These are phyloP conservation scores for Drosophila baimaii DNA, from an alignment of 1,140 invertebrate species.

Conservation along the genomic window DNA sequence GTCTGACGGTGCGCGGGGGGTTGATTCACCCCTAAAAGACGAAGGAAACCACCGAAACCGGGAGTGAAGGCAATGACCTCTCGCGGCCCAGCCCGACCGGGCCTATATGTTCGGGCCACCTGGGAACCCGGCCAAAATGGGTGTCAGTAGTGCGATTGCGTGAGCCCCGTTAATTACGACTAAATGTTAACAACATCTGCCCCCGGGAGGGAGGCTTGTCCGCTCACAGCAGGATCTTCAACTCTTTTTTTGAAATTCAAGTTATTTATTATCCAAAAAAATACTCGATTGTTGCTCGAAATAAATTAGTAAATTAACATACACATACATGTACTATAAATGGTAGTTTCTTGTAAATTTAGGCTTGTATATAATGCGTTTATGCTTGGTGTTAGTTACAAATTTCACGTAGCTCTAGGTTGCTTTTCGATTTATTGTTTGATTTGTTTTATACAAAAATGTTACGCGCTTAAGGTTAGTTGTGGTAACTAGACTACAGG, in stretches of 20 bases:
- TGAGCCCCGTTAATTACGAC: slow-evolving; percentile 67
- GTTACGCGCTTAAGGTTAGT: slow-evolving; percentile 61
- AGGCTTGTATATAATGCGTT: slow-evolving; percentile 56
- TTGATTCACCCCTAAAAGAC: slow-evolving; percentile 44
- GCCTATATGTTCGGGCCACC: slow-evolving; percentile 27
- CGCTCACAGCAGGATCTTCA: slow-evolving; percentile 3
- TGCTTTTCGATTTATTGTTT: slow-evolving; percentile 52
- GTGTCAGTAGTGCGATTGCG: slow-evolving; percentile 54
- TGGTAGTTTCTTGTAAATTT: slow-evolving; percentile 48
- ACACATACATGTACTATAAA: slow-evolving; percentile 24
- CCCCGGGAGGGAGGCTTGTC: background rate
- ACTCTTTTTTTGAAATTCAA: slow-evolving; percentile 60
- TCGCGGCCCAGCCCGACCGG: slow-evolving; percentile 9
- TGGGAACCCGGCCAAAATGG: slow-evolving; percentile 35
- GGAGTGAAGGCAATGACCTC: slow-evolving; percentile 51
- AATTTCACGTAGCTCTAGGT: slow-evolving; percentile 55
- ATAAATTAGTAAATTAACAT: slow-evolving; percentile 74
- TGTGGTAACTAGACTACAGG: slow-evolving; percentile 73
- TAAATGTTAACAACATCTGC: slow-evolving; percentile 60
- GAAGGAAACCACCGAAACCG: slow-evolving; percentile 15
- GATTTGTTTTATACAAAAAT: slow-evolving; percentile 67
- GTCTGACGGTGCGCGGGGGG: slow-evolving; percentile 19
- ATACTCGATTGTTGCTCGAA: slow-evolving; percentile 69
- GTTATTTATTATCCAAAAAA: slow-evolving; percentile 79
- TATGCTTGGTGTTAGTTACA: slow-evolving; percentile 80